Base-by-base conservation (phyloP, 2,888 invertebrate genomes). In the Arrhopalites spinosus region DNA sequence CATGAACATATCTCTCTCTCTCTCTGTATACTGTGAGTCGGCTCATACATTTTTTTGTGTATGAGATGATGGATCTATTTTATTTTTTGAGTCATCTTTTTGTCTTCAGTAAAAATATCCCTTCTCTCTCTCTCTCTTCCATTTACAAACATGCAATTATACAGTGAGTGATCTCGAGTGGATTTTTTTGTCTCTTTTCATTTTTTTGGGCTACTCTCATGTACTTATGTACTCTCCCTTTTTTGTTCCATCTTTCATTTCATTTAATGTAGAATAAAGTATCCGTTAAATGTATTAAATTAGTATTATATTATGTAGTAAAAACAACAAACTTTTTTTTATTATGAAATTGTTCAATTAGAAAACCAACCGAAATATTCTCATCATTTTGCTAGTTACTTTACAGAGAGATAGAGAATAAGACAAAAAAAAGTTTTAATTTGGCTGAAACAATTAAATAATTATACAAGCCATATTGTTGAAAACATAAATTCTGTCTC, bases 131-230 rank as follows among this genome's bases (percentile, higher is more conserved):
- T 25, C n/a, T n/a, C n/a, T n/a, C n/a, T n/a, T n/a, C 25, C 8
- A 25, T 3, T 25, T 15, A 25, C 25, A 59, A 59, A 68, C 25
- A 47, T 43, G 50, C 50, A 68, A 68, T 68, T 68, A 68, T 47
- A 68, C 68, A 68, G 68, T 68, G 43, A 47, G 47, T 68, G 68
- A 68, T 68, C 68, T 68, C 50, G 25, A 50, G 27, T 68, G 50
- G 29, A 25, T 50, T 50, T 68, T 36, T 68, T 68, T 68, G 25
- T 11, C 45, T 45, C 7, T 53, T 20, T 43, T 7, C 17, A 64
- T 20, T 13, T 67, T 36, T 30, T 17, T 64, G n/a, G 29, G 27
- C 29, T 30, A 25, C 15, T 29, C 30, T 27, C 17, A 8, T 13
- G 29, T 64, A 36, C 36, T 29, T 64, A n/a, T 64, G 64, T 36